These are phyloP conservation scores for Bombus confusus DNA, from an alignment of 1,140 invertebrate species.

Conservation along the genomic window DNA sequence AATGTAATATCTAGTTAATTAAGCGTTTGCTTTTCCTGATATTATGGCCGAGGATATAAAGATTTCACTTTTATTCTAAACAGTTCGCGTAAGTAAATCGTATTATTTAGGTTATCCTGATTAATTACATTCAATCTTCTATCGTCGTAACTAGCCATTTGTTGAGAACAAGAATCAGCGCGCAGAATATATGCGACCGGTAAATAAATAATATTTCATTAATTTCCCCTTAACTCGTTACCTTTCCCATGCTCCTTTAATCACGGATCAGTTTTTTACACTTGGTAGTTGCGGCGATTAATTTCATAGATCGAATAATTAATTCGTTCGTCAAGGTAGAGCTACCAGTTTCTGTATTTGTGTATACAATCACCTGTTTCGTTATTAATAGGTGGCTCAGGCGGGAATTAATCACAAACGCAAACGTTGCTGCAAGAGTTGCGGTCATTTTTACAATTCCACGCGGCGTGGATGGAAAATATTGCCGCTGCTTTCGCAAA, in stretches of 20 bases:
- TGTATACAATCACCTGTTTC: constrained; percentile 25
- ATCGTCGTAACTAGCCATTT: background rate
- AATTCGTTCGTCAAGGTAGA: constrained; percentile 42
- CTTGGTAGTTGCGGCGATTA: constrained; percentile 9
- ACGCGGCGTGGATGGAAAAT: constrained; percentile 10
- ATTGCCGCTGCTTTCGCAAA: constrained; percentile 36
- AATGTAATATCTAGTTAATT: background rate
- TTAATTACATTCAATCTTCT: background rate
- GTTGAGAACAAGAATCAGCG: background rate
- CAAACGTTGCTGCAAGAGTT: background rate
- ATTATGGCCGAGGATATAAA: background rate
- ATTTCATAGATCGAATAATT: constrained; percentile 42
- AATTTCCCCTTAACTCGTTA: constrained; percentile 2
- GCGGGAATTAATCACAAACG: constrained; percentile 36
- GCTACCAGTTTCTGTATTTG: constrained; percentile 48
- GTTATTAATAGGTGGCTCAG: constrained; percentile 29
- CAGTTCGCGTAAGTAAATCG: background rate
- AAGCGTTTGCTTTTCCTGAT: background rate
- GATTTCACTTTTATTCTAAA: background rate
- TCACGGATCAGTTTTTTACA: constrained; percentile 3
- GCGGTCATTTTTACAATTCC: constrained; percentile 20
- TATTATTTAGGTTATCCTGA: background rate
- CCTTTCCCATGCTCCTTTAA: constrained; percentile 45
- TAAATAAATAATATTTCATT: constrained; percentile 18
- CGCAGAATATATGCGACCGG: background rate